Percentiles rank a stretch among this genome's conserved stretches.
Conservation (phyloP, 1,140 invertebrate species). For the Aradophagus sp. region DNA sequence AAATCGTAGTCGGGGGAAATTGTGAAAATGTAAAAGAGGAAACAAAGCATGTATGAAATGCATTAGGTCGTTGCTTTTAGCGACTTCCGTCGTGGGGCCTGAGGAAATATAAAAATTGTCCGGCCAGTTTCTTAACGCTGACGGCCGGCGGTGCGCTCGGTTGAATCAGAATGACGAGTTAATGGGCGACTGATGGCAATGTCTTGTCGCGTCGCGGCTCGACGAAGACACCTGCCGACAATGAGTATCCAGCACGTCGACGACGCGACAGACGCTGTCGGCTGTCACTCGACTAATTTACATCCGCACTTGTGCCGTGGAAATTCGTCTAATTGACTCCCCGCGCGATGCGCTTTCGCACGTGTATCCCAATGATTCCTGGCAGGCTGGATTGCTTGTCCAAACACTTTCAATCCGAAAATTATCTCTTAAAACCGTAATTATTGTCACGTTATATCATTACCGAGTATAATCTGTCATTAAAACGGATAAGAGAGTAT, state of each 20-base stretch:
- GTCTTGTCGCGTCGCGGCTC: slow-evolving; percentile 72
- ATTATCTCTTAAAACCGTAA: too few species aligned
- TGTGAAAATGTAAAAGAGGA: slow-evolving; percentile 29
- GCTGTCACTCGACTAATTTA: slow-evolving; percentile 61
- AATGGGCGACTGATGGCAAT: slow-evolving; percentile 74
- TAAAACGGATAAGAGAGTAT: too few species aligned
- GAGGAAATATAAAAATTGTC: slow-evolving; percentile 28
- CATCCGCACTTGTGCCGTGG: slow-evolving; percentile 51
- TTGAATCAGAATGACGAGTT: slow-evolving; percentile 64
- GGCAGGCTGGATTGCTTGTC: too few species aligned
- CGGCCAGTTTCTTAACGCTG: slow-evolving; percentile 44
- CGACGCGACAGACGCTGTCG: slow-evolving; percentile 35
- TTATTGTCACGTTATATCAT: too few species aligned
- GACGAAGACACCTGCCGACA: slow-evolving; percentile 70
- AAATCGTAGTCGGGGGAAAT: slow-evolving; percentile 15
- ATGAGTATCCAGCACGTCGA: slow-evolving; percentile 61
- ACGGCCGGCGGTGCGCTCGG: slow-evolving; percentile 39
- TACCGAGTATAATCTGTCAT: too few species aligned
- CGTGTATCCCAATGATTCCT: too few species aligned
- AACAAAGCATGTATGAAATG: slow-evolving; percentile 35
- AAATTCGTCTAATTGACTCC: too few species aligned
- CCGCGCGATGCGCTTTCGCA: too few species aligned
- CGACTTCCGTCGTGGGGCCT: slow-evolving; percentile 32
- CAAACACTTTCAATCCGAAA: too few species aligned
- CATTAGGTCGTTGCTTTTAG: slow-evolving; percentile 42